Percentiles rank a stretch among this genome's conserved stretches.
Conservation (phyloP, 2,797 vertebrate species). For the Ispidina picta region DNA sequence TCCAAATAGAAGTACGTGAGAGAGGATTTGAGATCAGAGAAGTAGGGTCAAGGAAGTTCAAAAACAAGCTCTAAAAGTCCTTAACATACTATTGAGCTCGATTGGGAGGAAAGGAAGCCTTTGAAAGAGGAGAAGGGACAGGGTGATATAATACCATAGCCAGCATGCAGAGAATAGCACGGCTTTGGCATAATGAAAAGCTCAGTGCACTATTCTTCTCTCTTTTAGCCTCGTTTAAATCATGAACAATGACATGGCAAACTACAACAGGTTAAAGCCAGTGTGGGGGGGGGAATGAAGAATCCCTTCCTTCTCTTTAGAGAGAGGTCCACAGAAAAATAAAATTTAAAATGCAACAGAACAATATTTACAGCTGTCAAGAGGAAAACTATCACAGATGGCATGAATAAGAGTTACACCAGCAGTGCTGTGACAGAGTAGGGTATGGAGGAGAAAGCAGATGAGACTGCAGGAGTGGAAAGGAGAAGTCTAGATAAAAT, state of each 20-base stretch:
- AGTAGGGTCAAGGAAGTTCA: conserved; percentile 41
- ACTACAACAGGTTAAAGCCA: conserved; percentile 44
- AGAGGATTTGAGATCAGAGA: conserved; percentile 51
- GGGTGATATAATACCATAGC: background rate
- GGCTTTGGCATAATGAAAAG: conserved; percentile 37
- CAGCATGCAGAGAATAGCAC: background rate
- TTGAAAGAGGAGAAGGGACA: conserved; percentile 27
- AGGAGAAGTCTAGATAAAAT: background rate
- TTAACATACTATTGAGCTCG: conserved; percentile 8
- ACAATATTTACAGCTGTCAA: conserved; percentile 27
- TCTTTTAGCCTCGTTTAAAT: conserved; percentile 31
- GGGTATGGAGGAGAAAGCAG: background rate
- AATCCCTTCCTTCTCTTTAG: conserved; percentile 41
- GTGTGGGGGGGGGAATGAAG: conserved; percentile 3
- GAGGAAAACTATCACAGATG: background rate
- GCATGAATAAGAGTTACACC: background rate
- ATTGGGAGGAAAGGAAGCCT: conserved; percentile 30
- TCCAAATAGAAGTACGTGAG: conserved; percentile 17
- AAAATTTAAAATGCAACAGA: background rate
- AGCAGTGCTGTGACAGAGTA: background rate
- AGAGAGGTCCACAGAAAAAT: background rate
- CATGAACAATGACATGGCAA: conserved; percentile 39
- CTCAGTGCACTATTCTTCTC: background rate
- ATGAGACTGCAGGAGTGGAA: background rate
- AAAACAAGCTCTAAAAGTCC: conserved; percentile 34